A percentile compares a stretch with the other conserved stretches of the same genome.
These are phyloP conservation scores for Halichoeres trimaculatus DNA, from an alignment of 2,113 vertebrate genomes.

Conservation along the genomic window DNA sequence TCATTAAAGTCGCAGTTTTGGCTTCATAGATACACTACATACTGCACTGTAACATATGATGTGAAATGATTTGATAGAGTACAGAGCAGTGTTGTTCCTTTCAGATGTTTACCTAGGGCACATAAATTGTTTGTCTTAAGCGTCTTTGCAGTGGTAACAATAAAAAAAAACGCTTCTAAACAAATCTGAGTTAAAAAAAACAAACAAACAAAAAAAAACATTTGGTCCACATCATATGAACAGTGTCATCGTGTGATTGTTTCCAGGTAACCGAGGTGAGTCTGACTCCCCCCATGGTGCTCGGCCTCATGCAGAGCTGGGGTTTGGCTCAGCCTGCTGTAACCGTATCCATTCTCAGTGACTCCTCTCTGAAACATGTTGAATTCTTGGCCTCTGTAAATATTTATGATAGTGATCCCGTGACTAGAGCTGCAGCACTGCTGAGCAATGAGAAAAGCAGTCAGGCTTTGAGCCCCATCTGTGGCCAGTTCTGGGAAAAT, in stretches of 20 bases:
- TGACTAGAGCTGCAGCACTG: constrained; percentile 40
- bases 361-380: constrained; percentile 35
- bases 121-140: no score
- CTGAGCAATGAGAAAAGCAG: constrained; percentile 22
- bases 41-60: no score
- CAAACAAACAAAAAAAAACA: no score
- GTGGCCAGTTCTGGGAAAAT: constrained; percentile 44
- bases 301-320: constrained; percentile 7
- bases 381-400: constrained; percentile 67
- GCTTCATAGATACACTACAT: no score
- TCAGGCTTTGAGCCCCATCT: constrained; percentile 18
- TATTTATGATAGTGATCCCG: constrained; percentile 65
- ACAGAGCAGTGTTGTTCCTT: no score
- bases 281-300: not conserved
- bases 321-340: not conserved
- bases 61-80: no score
- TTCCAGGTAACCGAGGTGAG: not conserved
- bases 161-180: no score
- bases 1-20: no score
- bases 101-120: no score
- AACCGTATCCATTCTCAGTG: constrained; percentile 15
- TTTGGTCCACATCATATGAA: not conserved
- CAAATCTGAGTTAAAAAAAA: no score
- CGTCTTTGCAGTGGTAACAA: no score
- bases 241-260: not conserved